Conservation (phyloP, 2,797 vertebrate genomes). For the Erethizon dorsatum region DNA sequence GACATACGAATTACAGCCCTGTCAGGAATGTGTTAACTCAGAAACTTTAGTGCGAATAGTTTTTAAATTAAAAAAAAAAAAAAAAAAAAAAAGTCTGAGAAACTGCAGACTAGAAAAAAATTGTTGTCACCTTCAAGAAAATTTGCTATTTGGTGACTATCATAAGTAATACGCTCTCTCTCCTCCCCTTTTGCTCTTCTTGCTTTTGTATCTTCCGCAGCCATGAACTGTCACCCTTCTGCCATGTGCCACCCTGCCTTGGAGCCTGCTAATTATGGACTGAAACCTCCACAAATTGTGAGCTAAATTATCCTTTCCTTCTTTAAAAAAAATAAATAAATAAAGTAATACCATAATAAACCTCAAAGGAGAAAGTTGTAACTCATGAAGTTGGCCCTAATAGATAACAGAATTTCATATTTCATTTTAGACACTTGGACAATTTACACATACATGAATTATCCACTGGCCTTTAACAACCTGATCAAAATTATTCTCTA, state of each 20-base stretch:
- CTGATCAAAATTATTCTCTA: constrained; percentile 51
- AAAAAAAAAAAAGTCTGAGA: constrained; percentile 2
- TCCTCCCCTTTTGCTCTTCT: too few species aligned
- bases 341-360: neutral
- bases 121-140: neutral
- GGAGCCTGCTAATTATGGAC: too few species aligned
- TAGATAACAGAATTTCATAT: neutral
- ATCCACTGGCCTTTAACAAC: constrained; percentile 27
- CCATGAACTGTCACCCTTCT: too few species aligned
- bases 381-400: neutral
- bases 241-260: too few species aligned
- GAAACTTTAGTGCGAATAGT: neutral
- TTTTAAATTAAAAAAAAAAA: neutral
- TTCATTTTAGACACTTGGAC: constrained; percentile 23
- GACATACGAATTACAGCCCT: neutral
- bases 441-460: constrained; percentile 36
- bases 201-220: too few species aligned
- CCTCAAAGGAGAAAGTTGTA: neutral
- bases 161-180: neutral
- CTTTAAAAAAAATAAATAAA: too few species aligned
- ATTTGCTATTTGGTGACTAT: constrained; percentile 53
- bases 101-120: neutral
- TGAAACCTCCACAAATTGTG: too few species aligned
- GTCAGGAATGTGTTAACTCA: neutral
- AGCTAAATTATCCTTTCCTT: too few species aligned